A percentile compares a stretch with the other conserved stretches of the same genome.
These are phyloP conservation scores for Herpetotheres cachinnans DNA, from an alignment of 2,113 vertebrate species.

Conservation along the genomic window DNA sequence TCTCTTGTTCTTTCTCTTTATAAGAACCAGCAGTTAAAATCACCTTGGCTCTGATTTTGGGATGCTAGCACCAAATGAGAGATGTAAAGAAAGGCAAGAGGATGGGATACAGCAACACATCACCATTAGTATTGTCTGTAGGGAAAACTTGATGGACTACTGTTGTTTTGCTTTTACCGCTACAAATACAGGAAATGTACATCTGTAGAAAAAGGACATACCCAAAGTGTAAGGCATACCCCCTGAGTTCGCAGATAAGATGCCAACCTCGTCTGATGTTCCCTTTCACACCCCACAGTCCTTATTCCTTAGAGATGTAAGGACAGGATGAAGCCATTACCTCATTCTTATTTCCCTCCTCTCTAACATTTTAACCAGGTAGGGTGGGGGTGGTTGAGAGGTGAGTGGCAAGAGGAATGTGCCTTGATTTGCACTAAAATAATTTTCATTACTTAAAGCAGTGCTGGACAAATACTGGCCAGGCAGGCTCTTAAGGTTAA, in stretches of 20 bases:
- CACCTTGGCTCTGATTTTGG: neutral
- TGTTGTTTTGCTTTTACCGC: neutral
- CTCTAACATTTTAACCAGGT: neutral
- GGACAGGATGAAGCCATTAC: neutral
- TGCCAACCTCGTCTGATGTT: neutral
- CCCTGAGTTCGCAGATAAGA: neutral
- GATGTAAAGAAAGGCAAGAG: neutral
- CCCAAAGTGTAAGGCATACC: neutral
- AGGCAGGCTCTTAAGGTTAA: neutral
- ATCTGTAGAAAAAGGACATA: neutral
- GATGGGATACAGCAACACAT: neutral
- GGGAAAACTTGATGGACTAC: neutral
- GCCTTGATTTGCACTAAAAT: neutral
- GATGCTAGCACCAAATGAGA: neutral
- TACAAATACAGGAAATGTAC: neutral
- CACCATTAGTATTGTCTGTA: neutral
- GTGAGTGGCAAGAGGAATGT: neutral
- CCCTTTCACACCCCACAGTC: neutral
- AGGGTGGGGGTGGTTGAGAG: rapidly evolving
- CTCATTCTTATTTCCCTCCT: neutral
- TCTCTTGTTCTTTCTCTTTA: neutral
- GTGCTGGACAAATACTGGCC: neutral
- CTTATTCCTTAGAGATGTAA: neutral
- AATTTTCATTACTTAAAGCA: neutral
- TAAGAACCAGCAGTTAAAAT: neutral